Evolutionary conservation across 2,797 vertebrate genomes (phyloP), one percentile per base, ranked within the genome.

Genomic region (Centroberyx gerrardi): DNA sequence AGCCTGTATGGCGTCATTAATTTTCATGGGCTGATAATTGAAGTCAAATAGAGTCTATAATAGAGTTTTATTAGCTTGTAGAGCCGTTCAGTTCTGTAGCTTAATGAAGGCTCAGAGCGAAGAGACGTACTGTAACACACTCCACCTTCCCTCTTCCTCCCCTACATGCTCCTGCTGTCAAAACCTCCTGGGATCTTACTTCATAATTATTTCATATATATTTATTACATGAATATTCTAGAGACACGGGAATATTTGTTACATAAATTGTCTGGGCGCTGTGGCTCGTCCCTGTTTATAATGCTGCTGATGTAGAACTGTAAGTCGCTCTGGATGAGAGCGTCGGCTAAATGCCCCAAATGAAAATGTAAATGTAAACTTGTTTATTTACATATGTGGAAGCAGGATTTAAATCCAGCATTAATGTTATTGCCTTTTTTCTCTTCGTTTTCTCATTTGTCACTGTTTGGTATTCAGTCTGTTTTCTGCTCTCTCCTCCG

Each of bases 21-120:
- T 55, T 56, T 71, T 77, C 46, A 55, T 60, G 67, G 5, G 3
- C 22, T 63, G 55, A 74, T 74, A 52, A 72, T 61, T 65, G 67
- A 68, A 72, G 67, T 81, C 53, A 53, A 33, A 62, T 49, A 51
- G 36, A 33, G 38, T 8, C 33, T 36, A 36, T 8, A 40, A 12
- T 7, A 12, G 52, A 12, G 52, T 40, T 73, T 53, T 13, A 66
- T 29, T 1, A 31, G 18, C 28, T n/a, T 40, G 38, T 40, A 9
- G 38, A 12, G 7, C 38, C 38, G 55, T 29, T 68, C 13, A 6
- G 2, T 28, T 29, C 18, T 27, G 14, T 29, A 44, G 40, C 31
- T 44, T 54, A 49, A 71, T 61, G 31, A 70, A 27, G 51, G 38
- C 29, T 15, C n/a, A 77, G n/a, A 62, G 33, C 48, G 14, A n/a